phyloP scores from a whole-genome alignment of 2,113 vertebrate species.

The Coturnix japonica region DNA sequence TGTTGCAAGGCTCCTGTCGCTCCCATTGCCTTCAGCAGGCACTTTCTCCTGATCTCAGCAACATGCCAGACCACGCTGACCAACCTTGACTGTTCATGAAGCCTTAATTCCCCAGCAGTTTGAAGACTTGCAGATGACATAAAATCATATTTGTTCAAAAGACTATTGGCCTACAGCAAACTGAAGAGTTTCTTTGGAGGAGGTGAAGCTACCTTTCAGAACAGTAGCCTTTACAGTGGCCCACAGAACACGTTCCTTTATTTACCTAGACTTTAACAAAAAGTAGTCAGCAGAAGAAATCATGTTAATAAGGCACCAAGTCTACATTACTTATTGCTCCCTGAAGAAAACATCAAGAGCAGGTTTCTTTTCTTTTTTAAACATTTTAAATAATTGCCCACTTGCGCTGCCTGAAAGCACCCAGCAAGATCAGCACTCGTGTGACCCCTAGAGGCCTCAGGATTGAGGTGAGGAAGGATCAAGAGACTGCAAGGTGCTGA shows the following conservation, averaged over 20 bases:
- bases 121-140: not conserved
- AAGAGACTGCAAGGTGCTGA: not conserved
- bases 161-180: not conserved
- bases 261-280: not conserved
- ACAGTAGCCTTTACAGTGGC: not conserved
- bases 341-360: not conserved
- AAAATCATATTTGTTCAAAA: not conserved
- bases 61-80: not conserved
- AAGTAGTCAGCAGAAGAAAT: not conserved
- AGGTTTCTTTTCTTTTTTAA: not conserved
- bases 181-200: not conserved
- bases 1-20: not conserved
- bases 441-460: conserved; percentile 57
- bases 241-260: not conserved
- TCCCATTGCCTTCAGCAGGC: not conserved
- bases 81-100: not conserved
- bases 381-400: not conserved
- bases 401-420: not conserved
- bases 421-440: not conserved
- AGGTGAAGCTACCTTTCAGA: not conserved
- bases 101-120: not conserved
- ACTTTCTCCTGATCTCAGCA: not conserved
- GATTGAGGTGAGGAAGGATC: not conserved
- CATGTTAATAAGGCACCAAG: not conserved
- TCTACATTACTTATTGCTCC: not conserved